phyloP scores from a whole-genome alignment of 2,113 vertebrate genomes.

The Chaetura pelagica region DNA sequence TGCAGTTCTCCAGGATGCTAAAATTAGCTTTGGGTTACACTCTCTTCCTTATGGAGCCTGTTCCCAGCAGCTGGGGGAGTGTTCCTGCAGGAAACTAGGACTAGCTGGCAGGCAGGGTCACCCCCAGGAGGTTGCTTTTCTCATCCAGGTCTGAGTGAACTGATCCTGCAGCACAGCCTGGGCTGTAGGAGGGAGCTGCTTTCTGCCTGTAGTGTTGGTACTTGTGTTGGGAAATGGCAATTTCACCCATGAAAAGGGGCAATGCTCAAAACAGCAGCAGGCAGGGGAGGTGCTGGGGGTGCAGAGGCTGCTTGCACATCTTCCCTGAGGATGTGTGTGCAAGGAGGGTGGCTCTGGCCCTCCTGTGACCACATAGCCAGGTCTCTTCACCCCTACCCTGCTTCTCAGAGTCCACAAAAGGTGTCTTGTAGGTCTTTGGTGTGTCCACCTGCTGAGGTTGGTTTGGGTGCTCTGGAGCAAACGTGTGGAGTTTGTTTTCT shows the following conservation, averaged over 20 bases:
- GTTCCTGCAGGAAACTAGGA: constrained; percentile 5
- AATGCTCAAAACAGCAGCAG: not conserved
- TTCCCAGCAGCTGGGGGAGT: not conserved
- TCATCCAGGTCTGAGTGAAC: not conserved
- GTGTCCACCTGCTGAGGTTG: not conserved
- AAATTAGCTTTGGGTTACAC: constrained; percentile 39
- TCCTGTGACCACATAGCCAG: not conserved
- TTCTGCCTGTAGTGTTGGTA: not conserved
- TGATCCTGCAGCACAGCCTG: not conserved
- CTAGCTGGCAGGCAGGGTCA: not conserved
- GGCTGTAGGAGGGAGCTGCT: not conserved
- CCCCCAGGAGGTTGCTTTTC: not conserved
- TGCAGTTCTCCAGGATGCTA: not conserved
- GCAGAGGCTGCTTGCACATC: not conserved
- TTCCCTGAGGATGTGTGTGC: not conserved
- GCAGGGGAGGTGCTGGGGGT: not conserved
- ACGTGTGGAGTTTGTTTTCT: not conserved
- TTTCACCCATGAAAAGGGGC: not conserved
- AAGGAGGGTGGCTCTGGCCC: not conserved
- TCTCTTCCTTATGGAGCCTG: constrained; percentile 4
- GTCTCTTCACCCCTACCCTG: not conserved
- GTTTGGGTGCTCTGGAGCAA: not conserved
- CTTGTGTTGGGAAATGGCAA: not conserved
- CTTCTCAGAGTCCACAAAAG: not conserved
- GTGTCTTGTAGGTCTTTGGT: not conserved